A percentile compares a stretch with the other conserved stretches of the same genome.
Conservation (phyloP, 30 jellyfish, hydroid and myxozoan species). For the Phacellophora camtschatica region DNA sequence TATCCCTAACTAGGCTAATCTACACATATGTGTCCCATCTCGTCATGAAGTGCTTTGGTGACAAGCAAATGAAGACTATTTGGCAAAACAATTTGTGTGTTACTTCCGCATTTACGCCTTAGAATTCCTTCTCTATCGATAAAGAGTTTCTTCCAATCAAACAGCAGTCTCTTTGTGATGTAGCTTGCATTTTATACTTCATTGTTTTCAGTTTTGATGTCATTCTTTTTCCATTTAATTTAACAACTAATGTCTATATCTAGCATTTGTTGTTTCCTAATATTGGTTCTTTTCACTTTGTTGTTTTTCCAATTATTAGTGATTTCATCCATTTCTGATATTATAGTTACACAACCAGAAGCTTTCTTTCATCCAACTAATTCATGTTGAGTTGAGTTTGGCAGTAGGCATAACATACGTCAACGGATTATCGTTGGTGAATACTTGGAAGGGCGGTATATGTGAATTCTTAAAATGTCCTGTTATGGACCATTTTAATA, state of each 20-base stretch:
- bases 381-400: not conserved
- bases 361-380: not conserved
- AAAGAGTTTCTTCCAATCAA: slow-evolving; percentile 9
- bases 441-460: not conserved
- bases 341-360: too few relatives aligned
- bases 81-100: slow-evolving; percentile 5
- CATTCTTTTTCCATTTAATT: not conserved
- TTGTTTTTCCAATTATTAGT: not conserved
- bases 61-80: slow-evolving; percentile 1
- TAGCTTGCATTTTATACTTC: slow-evolving; percentile 10
- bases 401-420: not conserved
- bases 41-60: not conserved
- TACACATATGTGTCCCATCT: slow-evolving; percentile 33
- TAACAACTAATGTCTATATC: not conserved
- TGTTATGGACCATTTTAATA: not conserved
- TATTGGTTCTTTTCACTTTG: not conserved
- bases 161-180: slow-evolving; percentile 17
- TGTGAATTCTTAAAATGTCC: not conserved
- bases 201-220: slow-evolving; percentile 7
- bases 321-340: slow-evolving; percentile 20
- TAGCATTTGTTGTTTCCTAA: slow-evolving; percentile 8
- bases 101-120: slow-evolving; percentile 12
- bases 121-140: slow-evolving; percentile 21
- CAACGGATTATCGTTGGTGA: not conserved
- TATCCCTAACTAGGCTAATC: slow-evolving; percentile 10